phyloP scores from a whole-genome alignment of 1,140 invertebrate species.

The Sarcophaga bullata region DNA sequence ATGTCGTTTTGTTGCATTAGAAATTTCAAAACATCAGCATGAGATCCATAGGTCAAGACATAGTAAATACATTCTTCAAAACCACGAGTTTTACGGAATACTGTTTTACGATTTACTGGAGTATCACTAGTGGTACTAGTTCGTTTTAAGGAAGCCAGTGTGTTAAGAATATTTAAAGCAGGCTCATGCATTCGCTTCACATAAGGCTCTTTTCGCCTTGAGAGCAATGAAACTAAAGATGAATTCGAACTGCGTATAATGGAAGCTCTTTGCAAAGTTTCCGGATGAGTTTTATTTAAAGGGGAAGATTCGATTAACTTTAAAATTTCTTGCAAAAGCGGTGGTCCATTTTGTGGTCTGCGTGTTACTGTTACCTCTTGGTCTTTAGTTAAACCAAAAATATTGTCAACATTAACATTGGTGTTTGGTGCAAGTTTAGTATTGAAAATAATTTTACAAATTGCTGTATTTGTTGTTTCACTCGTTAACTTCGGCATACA shows the following conservation, averaged over 20 bases:
- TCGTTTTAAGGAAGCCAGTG: slow-evolving; percentile 68
- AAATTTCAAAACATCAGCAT: slow-evolving; percentile 75
- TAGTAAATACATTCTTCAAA: slow-evolving; percentile 81
- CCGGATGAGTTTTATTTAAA: slow-evolving; percentile 63
- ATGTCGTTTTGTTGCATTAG: slow-evolving; percentile 74
- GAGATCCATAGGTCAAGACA: slow-evolving; percentile 76
- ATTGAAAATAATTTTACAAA: slow-evolving; percentile 42
- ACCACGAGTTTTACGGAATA: slow-evolving; percentile 65
- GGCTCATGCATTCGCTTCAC: slow-evolving; percentile 67
- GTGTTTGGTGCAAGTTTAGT: background rate
- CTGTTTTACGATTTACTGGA: slow-evolving; percentile 39
- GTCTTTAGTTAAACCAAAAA: slow-evolving; percentile 34
- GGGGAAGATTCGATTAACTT: slow-evolving; percentile 73
- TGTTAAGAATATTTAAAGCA: slow-evolving; percentile 70
- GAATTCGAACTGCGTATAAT: slow-evolving; percentile 59
- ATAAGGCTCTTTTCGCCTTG: slow-evolving; percentile 63
- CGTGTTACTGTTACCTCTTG: slow-evolving; percentile 46
- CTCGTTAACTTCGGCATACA: slow-evolving; percentile 66
- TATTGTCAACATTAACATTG: slow-evolving; percentile 26
- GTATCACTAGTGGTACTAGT: slow-evolving; percentile 68
- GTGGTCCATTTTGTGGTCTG: slow-evolving; percentile 68
- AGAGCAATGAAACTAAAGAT: slow-evolving; percentile 55
- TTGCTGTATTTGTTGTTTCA: slow-evolving; percentile 56
- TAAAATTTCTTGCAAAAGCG: slow-evolving; percentile 75
- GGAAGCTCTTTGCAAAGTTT: slow-evolving; percentile 56